Base-by-base conservation (phyloP, 2,113 vertebrate species). In the Osmerus eperlanus region DNA sequence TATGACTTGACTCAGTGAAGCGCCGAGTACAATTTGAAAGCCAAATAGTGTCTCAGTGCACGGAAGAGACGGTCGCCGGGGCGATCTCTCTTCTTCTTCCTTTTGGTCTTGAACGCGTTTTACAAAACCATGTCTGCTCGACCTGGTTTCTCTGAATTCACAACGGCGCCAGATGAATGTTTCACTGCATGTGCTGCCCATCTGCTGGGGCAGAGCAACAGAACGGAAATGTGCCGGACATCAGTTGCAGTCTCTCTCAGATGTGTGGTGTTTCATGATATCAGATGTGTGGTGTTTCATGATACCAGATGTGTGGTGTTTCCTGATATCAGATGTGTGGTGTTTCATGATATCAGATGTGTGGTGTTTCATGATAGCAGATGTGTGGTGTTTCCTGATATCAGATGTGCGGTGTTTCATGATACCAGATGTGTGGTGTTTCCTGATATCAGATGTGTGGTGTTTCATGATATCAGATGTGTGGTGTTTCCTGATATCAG, bases 11-110 rank as follows among this genome's bases (percentile, higher is more conserved):
- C 79, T 86, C 84, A 83, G 81, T 87, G 83, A 87, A 88, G 87
- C 85, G 70, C 85, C 88, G 83, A 86, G 85, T 89, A 86, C 89
- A 87, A 89, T 88, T 87, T 89, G 82, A 85, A 90, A 92, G 84
- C 89, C 88, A 90, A 90, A 89, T 90, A 88, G 86, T 88, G 80
- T 74, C 84, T 85, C 79, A 78, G 84, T 88, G 87, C 80, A 85
- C 72, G 84, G 47, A 52, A 84, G 72, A 79, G 87, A 86, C 77
- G 72, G 83, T 81, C 84, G 77, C 86, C 81, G 67, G 61, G 70
- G 79, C 68, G 81, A 80, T 69, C 74, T 81, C 86, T 87, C 87
- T 89, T 89, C 83, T 87, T 78, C 67, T 84, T 83, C 83, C 83
- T 65, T 71, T 51, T 67, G 56, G 29, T 64, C 74, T 70, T 71